Conservation (phyloP, 2,113 vertebrate species). For the Drymodes brunneopygia region DNA sequence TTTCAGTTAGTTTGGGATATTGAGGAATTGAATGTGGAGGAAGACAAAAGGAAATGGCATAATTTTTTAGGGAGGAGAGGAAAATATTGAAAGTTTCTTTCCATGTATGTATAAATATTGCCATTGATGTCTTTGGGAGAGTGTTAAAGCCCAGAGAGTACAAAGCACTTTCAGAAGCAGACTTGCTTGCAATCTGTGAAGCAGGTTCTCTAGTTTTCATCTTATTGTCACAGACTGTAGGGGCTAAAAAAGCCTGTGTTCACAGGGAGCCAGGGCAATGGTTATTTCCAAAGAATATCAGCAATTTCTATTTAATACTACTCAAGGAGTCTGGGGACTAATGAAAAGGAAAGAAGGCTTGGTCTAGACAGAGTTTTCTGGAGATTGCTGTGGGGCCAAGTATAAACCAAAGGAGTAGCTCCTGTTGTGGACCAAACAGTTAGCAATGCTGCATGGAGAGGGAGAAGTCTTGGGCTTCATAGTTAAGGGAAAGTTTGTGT, state of each 20-base stretch:
- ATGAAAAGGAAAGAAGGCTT: not conserved
- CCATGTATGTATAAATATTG: not conserved
- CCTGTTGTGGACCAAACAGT: not conserved
- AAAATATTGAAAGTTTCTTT: not conserved
- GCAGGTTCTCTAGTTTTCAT: not conserved
- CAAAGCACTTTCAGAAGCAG: not conserved
- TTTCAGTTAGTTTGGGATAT: not conserved
- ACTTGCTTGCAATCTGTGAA: not conserved
- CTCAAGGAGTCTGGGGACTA: not conserved
- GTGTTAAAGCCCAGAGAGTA: not conserved
- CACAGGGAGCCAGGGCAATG: too few relatives aligned
- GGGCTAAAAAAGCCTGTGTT: not conserved
- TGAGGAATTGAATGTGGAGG: not conserved
- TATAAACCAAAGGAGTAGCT: not conserved
- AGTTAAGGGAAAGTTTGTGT: not conserved
- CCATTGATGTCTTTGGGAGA: not conserved
- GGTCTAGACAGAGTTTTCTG: not conserved
- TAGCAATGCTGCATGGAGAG: not conserved
- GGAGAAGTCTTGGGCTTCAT: not conserved
- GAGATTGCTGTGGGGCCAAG: not conserved
- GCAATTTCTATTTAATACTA: not conserved
- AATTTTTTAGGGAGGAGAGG: not conserved
- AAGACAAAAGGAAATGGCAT: not conserved
- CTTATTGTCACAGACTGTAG: not conserved
- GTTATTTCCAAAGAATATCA: not conserved